These are phyloP conservation scores for Trichoplusia ni DNA, from an alignment of 1,140 invertebrate species.

Conservation along the genomic window DNA sequence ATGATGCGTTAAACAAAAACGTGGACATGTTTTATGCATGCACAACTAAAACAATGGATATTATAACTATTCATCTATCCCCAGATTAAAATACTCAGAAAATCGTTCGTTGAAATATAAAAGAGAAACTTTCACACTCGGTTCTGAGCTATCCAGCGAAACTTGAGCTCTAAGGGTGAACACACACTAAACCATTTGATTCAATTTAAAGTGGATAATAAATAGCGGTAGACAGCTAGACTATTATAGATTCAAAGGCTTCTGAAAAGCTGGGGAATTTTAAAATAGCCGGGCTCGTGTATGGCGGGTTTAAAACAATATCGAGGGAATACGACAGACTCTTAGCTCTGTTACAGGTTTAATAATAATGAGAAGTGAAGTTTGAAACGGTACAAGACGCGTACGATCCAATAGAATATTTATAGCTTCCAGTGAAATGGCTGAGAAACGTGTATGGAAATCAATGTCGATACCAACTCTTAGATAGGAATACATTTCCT, in stretches of 20 bases:
- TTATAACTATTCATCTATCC: neutral
- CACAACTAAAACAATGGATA: no score
- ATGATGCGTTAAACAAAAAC: no score
- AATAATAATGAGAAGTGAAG: slow-evolving; percentile 3
- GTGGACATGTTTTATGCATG: no score
- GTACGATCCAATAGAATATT: neutral
- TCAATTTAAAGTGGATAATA: neutral
- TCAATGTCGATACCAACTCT: no score
- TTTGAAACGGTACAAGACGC: neutral
- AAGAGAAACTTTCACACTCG: slow-evolving; percentile 4
- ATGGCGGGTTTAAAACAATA: slow-evolving; percentile 2
- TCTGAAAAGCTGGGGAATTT: neutral
- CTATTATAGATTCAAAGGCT: neutral
- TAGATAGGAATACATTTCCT: no score
- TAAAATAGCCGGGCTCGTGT: neutral
- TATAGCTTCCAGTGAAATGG: no score
- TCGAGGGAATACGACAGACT: neutral
- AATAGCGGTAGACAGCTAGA: neutral
- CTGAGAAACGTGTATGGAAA: no score
- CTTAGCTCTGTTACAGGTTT: neutral
- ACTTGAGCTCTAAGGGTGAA: neutral
- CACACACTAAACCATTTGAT: neutral
- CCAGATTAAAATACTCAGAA: neutral
- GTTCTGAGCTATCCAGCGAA: neutral
- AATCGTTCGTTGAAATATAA: neutral